Evolutionary conservation across 1,140 invertebrate genomes (phyloP).

Genomic region (Limonius californicus): DNA sequence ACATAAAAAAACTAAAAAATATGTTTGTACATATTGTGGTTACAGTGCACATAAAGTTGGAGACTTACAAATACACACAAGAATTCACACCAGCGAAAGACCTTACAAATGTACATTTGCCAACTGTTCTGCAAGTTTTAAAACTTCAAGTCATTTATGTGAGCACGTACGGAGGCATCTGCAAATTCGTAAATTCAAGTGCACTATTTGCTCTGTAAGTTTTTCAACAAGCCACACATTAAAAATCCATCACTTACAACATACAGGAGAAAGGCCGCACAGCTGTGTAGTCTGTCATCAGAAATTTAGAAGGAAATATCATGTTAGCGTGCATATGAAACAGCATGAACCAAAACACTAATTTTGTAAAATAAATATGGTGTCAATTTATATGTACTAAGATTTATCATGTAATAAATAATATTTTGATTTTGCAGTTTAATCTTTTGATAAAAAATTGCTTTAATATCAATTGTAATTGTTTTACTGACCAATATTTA

Average conservation of each 20-base stretch:
- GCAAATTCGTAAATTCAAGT: conserved; percentile 21
- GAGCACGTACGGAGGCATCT: conserved; percentile 20
- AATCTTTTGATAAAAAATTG: no score
- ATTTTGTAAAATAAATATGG: neutral
- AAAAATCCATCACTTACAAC: conserved; percentile 19
- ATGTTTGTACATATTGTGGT: conserved; percentile 19
- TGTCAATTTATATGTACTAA: no score
- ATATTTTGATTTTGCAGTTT: neutral
- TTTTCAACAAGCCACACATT: conserved; percentile 16
- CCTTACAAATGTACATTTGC: conserved; percentile 24
- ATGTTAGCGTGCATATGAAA: conserved; percentile 23
- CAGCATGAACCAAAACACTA: conserved; percentile 9
- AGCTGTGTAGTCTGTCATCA: conserved; percentile 12
- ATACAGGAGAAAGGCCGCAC: conserved; percentile 21
- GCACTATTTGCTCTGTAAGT: conserved; percentile 1
- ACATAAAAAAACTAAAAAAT: conserved; percentile 20
- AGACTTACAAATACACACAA: conserved; percentile 20
- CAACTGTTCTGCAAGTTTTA: conserved; percentile 18
- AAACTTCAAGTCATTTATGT: conserved; percentile 24
- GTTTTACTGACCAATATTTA: no score
- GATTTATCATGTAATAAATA: neutral
- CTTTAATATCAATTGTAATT: neutral
- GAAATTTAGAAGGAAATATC: conserved; percentile 22
- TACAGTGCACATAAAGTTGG: conserved; percentile 19
- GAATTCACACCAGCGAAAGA: conserved; percentile 20